Percentiles rank a stretch among this genome's conserved stretches.
Evolutionary conservation across 2,797 vertebrate genomes (phyloP).

Genomic region (Cyprinodon diabolis): DNA sequence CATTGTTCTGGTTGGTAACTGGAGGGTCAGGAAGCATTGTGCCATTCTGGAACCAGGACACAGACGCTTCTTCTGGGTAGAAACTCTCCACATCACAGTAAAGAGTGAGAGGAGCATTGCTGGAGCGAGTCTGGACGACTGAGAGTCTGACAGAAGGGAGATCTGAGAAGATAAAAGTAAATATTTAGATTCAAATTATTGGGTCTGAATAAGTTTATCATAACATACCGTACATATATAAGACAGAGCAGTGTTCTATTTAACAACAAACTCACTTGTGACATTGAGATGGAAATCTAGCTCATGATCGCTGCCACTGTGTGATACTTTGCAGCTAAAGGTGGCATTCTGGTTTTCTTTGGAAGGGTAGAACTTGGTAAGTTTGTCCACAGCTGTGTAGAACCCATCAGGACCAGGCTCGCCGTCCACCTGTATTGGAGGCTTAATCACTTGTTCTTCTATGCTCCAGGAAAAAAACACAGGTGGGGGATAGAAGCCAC

Average conservation of each 20-base stretch:
- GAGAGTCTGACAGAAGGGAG: conserved; percentile 69
- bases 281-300: conserved; percentile 70
- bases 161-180: conserved; percentile 53
- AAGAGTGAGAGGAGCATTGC: conserved; percentile 70
- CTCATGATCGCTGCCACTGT: conserved; percentile 50
- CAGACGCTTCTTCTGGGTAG: conserved; percentile 75
- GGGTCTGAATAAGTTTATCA: background rate
- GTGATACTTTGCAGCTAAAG: conserved; percentile 76
- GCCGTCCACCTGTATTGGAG: conserved; percentile 37
- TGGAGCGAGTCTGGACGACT: conserved; percentile 39
- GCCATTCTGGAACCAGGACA: conserved; percentile 80
- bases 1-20: conserved; percentile 50
- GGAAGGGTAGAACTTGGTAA: conserved; percentile 66
- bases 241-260: background rate
- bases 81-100: conserved; percentile 79
- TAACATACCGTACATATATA: too few species aligned
- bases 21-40: conserved; percentile 62
- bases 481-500: conserved; percentile 74
- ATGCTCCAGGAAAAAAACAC: conserved; percentile 79
- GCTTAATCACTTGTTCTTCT: conserved; percentile 56
- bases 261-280: conserved; percentile 67
- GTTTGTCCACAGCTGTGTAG: conserved; percentile 66
- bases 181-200: background rate
- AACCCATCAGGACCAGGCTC: conserved; percentile 62
- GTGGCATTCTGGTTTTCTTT: conserved; percentile 71